phyloP scores from a whole-genome alignment of 2,113 vertebrate species.

The Myotis brandtii region DNA sequence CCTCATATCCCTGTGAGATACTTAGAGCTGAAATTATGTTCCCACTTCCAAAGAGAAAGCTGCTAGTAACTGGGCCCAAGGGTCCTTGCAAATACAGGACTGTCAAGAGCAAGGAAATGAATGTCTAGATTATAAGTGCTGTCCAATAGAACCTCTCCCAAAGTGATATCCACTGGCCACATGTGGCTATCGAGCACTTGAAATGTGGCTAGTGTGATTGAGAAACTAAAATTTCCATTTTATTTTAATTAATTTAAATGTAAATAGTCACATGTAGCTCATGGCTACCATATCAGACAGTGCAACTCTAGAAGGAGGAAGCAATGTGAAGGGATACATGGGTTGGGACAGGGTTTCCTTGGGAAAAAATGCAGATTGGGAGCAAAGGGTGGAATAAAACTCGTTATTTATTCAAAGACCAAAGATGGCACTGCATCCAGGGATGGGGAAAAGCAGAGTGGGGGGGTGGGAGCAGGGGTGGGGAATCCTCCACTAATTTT shows the following conservation, averaged over 20 bases:
- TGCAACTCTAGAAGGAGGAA: neutral
- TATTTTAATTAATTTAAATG: neutral
- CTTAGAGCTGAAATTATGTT: neutral
- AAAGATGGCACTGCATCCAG: neutral
- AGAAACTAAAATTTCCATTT: neutral
- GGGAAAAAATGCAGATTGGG: neutral
- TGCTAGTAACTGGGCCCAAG: neutral
- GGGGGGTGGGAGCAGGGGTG: neutral
- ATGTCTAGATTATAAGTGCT: neutral
- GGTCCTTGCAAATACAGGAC: neutral
- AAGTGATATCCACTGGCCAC: neutral
- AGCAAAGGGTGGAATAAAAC: neutral
- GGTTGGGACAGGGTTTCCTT: neutral
- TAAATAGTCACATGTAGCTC: neutral
- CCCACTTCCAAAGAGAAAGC: constrained; percentile 30
- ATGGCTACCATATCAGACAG: neutral
- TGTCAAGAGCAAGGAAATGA: neutral
- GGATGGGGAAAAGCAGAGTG: neutral
- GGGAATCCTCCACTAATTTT: neutral
- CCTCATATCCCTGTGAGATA: neutral
- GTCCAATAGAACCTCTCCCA: neutral
- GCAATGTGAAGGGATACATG: neutral
- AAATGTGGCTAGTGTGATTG: neutral
- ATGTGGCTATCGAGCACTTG: neutral
- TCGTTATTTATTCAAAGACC: neutral